Evolutionary conservation across 2,888 invertebrate genomes (phyloP).

Genomic region (Microctonus hyperodae): DNA sequence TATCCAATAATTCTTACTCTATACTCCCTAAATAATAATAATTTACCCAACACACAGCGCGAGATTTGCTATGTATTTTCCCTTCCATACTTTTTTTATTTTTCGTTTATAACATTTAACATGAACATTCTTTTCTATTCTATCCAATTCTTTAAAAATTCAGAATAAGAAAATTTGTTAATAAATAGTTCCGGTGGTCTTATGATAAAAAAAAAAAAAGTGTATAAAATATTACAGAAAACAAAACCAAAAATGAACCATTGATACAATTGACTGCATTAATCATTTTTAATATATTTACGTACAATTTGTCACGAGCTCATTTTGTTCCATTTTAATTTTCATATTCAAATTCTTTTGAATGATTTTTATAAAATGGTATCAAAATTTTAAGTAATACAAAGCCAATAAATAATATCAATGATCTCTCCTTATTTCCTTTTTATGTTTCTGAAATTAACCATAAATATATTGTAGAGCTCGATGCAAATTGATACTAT

Average conservation of each 20-base stretch:
- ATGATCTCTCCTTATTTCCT: too few species aligned
- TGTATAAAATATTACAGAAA: background rate
- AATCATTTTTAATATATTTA: slow-evolving; percentile 10
- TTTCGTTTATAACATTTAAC: background rate
- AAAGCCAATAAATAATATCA: too few species aligned
- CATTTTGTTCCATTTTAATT: slow-evolving; percentile 3
- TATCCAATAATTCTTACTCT: background rate
- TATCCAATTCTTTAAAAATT: background rate
- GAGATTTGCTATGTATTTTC: too few species aligned
- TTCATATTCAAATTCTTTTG: background rate
- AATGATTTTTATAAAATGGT: too few species aligned
- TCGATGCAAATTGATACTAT: background rate
- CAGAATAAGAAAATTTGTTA: background rate
- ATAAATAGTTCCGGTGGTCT: background rate
- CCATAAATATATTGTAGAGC: background rate
- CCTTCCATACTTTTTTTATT: background rate
- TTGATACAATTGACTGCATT: background rate
- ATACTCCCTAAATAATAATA: slow-evolving; percentile 10
- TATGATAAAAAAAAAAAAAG: slow-evolving; percentile 5
- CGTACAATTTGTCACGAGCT: slow-evolving; percentile 9
- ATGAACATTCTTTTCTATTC: background rate
- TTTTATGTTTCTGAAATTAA: background rate
- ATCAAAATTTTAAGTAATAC: too few species aligned
- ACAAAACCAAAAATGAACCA: slow-evolving; percentile 7
- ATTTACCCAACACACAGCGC: background rate